Conservation (phyloP, 2,113 vertebrate species). For the Panthera leo region DNA sequence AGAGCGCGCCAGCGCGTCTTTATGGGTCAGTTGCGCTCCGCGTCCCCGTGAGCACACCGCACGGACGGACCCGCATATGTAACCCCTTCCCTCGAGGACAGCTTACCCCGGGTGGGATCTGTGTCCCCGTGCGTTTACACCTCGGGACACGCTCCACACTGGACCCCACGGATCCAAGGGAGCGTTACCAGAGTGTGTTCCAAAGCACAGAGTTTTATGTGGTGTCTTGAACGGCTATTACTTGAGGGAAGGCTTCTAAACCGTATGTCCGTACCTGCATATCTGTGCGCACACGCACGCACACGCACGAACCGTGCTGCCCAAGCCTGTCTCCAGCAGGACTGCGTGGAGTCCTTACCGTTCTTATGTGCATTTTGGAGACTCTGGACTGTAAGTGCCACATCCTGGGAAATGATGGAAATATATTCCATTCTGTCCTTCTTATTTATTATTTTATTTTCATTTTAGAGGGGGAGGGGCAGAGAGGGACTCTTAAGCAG, state of each 20-base stretch:
- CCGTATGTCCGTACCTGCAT: no score
- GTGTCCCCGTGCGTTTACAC: not conserved
- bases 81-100: not conserved
- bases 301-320: no score
- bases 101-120: not conserved
- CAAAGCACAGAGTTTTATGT: not conserved
- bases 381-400: not conserved
- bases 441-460: no score
- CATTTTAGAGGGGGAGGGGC: no score
- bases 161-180: no score
- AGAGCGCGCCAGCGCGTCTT: fast-evolving
- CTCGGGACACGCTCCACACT: not conserved
- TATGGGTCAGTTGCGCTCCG: not conserved
- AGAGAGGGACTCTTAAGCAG: no score
- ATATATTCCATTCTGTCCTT: fast-evolving
- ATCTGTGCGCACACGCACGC: no score
- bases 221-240: fast-evolving
- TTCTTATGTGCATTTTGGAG: not conserved
- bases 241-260: not conserved
- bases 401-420: not conserved
- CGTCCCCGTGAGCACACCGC: fast-evolving
- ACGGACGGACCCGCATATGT: not conserved
- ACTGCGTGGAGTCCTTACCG: not conserved
- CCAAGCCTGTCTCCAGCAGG: not conserved
- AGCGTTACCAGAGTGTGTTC: not conserved